Base-by-base conservation (phyloP, 2,113 vertebrate species). In the Zootoca vivipara region DNA sequence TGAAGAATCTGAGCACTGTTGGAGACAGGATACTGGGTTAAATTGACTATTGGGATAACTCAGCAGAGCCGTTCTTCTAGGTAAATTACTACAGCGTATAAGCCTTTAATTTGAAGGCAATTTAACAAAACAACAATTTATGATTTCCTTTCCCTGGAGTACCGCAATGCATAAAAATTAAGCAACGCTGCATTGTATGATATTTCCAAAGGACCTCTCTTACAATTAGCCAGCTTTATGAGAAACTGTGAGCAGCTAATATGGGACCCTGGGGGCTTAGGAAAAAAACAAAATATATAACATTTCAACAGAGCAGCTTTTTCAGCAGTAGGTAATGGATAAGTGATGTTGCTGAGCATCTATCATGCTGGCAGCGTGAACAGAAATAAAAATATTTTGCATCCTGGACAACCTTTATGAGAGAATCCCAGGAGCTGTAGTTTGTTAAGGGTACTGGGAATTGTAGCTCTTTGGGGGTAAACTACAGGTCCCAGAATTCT, bases 61-160 rank as follows among this genome's bases (percentile, higher is more conserved):
- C 78, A 30, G 40, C 20, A 72, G 28, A 72, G 9, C 26, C 40
- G 35, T 73, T 64, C 78, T 40, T 42, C 22, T 64, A 77, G 88
- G 64, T 74, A 93, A 89, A n/a, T 69, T 35, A 46, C 85, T 82
- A 78, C 52, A 75, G 52, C 18, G 5, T 89, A 3, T 52, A 85
- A 93, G 67, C 89, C 70, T 89, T 85, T 93, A 85, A 93, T 93
- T 91, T 93, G 78, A 88, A 94, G 56, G 78, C 88, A 93, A 89
- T 93, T 85, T 91, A 62, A 83, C 90, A 91, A 82, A 92, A 86
- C 56, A 90, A 86, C 92, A 92, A 94, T 93, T 87, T 87, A 88
- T 65, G 79, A 24, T 67, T 91, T 78, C 81, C 70, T 83, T 73
- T 83, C 85, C 81, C 10, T 78, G 78, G 83, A 93, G 77, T 73